Conservation (phyloP, 1,140 invertebrate genomes). For the Portunus trituberculatus region DNA sequence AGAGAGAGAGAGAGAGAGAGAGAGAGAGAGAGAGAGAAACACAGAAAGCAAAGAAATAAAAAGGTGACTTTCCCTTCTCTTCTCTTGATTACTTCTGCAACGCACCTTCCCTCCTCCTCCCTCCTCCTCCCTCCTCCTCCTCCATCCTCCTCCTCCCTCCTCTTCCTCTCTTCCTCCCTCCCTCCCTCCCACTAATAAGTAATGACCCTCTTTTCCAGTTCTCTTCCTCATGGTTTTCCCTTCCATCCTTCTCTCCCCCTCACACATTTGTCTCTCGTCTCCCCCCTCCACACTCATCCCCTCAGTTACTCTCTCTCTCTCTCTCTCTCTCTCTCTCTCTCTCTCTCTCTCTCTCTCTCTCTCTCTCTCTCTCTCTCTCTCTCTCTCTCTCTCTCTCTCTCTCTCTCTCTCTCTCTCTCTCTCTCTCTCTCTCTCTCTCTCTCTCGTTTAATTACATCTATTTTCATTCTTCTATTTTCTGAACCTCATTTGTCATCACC, state of each 20-base stretch:
- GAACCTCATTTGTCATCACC: background rate
- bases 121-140: background rate
- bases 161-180: background rate
- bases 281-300: background rate
- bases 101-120: background rate
- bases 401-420: constrained; percentile 7
- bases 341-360: constrained; percentile 36
- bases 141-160: background rate
- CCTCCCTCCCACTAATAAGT: constrained; percentile 20
- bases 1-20: too few relatives aligned
- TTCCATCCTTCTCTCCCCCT: constrained; percentile 18
- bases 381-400: constrained; percentile 15
- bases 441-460: background rate
- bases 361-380: constrained; percentile 44
- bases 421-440: constrained; percentile 12
- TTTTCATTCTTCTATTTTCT: background rate
- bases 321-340: background rate
- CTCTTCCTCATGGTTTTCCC: constrained; percentile 18
- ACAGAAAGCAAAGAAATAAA: background rate
- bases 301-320: background rate
- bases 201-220: background rate
- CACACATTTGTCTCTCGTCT: background rate
- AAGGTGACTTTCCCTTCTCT: background rate
- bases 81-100: background rate
- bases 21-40: too few relatives aligned